A percentile compares a stretch with the other conserved stretches of the same genome.
Conservation (phyloP, 2,888 invertebrate species). For the Cerastis rubricosa region DNA sequence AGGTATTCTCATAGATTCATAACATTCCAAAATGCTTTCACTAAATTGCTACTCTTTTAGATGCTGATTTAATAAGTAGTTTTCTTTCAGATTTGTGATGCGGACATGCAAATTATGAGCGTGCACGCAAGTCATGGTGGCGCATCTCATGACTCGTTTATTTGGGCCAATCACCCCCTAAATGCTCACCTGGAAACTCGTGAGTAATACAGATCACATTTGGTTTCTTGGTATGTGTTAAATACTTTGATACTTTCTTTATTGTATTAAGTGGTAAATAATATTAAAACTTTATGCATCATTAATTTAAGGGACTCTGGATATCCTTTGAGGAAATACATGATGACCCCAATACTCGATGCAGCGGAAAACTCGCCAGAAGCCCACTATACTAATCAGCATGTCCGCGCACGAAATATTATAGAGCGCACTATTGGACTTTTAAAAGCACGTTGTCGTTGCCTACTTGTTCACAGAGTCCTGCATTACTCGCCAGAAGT, state of each 20-base stretch:
- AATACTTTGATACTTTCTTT: not conserved
- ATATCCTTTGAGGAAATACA: not conserved
- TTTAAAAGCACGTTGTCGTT: conserved; percentile 17
- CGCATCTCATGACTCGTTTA: not conserved
- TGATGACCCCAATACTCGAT: conserved; percentile 6
- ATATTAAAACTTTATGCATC: not conserved
- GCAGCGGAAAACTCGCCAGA: not conserved
- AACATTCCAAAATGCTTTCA: no score
- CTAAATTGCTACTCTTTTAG: not conserved
- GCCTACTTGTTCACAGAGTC: conserved; percentile 6
- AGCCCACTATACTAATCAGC: not conserved
- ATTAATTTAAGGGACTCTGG: not conserved
- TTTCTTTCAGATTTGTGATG: not conserved
- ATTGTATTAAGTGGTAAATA: not conserved
- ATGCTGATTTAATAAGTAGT: not conserved
- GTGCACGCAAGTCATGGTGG: conserved; percentile 17
- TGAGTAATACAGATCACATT: not conserved
- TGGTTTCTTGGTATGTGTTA: conserved; percentile 17
- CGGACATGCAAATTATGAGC: not conserved
- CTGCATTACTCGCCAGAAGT: conserved; percentile 1
- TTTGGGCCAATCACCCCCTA: not conserved
- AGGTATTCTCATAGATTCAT: no score
- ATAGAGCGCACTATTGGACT: conserved; percentile 1
- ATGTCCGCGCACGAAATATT: not conserved
- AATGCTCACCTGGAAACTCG: not conserved